Conservation (phyloP, 2,797 vertebrate genomes). For the Sternotherus odoratus region DNA sequence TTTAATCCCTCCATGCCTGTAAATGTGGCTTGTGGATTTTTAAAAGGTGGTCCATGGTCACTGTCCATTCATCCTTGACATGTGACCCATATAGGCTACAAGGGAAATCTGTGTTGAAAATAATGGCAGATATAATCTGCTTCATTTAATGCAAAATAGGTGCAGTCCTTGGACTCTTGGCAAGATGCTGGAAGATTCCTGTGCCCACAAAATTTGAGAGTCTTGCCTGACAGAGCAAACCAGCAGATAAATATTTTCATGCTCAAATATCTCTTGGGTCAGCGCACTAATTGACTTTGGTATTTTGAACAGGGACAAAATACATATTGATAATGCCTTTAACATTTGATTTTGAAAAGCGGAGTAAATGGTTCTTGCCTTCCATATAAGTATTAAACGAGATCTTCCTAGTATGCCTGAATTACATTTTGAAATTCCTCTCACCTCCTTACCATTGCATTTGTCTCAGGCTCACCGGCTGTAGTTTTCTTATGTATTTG, state of each 20-base stretch:
- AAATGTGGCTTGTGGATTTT: too few species aligned
- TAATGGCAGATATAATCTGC: background rate
- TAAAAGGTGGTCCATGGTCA: too few species aligned
- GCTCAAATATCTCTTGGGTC: background rate
- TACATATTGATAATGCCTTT: too few species aligned
- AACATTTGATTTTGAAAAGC: too few species aligned
- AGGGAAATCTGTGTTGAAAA: background rate
- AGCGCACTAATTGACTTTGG: too few species aligned
- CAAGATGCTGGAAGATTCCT: background rate
- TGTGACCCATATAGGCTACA: background rate
- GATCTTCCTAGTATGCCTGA: too few species aligned
- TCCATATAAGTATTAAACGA: too few species aligned
- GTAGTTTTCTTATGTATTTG: background rate
- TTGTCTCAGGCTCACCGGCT: too few species aligned
- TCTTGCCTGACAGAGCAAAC: background rate
- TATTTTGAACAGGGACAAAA: too few species aligned
- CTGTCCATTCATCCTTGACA: background rate
- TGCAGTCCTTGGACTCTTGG: background rate
- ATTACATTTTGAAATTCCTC: too few species aligned
- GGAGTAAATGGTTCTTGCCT: background rate
- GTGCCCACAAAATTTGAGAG: background rate
- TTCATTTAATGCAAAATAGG: rapidly evolving
- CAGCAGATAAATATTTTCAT: background rate
- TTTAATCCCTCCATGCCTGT: too few species aligned
- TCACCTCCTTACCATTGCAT: too few species aligned